Evolutionary conservation across 2,113 vertebrate genomes (phyloP).

Genomic region (Podiceps cristatus): DNA sequence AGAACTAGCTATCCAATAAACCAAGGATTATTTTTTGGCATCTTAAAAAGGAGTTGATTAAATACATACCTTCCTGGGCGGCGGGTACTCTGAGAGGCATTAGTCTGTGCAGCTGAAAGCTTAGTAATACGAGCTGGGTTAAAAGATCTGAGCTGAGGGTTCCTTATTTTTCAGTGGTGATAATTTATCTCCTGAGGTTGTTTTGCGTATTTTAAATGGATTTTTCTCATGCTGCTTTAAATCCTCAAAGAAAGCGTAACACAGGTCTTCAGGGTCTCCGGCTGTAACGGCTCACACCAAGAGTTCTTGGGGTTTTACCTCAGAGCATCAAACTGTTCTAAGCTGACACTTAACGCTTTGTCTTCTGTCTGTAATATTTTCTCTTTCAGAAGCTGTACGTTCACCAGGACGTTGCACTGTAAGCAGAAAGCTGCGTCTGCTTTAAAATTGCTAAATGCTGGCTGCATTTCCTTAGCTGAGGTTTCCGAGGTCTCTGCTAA

Average conservation of each 20-base stretch:
- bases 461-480: neutral
- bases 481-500: neutral
- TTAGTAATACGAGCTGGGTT: neutral
- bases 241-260: neutral
- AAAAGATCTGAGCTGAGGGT: neutral
- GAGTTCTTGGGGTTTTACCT: neutral
- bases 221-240: neutral
- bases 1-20: neutral
- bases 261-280: neutral
- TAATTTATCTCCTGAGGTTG: neutral
- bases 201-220: neutral
- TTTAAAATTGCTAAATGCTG: neutral
- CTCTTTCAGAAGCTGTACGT: neutral
- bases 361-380: neutral
- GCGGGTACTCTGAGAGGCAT: neutral
- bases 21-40: neutral
- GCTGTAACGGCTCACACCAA: neutral
- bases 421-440: constrained; percentile 5
- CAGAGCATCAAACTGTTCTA: neutral
- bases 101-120: neutral
- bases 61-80: neutral
- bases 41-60: neutral
- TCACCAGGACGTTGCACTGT: neutral
- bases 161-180: neutral
- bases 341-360: neutral